Percentiles rank a stretch among this genome's conserved stretches.
Evolutionary conservation across 2,113 vertebrate species (phyloP).

Genomic region (Toxotes chatareus): DNA sequence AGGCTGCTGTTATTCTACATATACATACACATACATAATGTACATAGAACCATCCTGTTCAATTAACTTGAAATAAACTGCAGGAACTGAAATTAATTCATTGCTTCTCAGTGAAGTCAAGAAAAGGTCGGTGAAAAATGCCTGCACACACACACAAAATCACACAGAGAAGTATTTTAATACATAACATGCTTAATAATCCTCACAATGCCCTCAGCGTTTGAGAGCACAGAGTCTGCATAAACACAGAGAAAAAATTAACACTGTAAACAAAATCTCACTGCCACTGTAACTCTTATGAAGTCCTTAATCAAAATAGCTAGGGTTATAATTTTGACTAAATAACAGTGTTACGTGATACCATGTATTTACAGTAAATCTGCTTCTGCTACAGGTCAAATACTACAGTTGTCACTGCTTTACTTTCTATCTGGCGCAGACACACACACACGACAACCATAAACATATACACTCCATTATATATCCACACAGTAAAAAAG

Average conservation of each 20-base stretch:
- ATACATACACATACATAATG: background rate
- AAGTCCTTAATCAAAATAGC: conserved; percentile 9
- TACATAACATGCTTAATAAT: conserved; percentile 18
- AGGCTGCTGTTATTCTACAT: background rate
- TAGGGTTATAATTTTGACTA: background rate
- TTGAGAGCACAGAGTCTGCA: background rate
- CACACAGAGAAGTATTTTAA: background rate
- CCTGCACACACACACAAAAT: background rate
- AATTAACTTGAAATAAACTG: conserved; percentile 9
- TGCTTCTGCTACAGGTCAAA: background rate
- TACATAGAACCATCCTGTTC: background rate
- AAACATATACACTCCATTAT: background rate
- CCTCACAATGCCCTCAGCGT: background rate
- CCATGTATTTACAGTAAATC: background rate
- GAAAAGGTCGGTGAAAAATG: conserved; percentile 15
- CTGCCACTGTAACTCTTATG: conserved; percentile 2
- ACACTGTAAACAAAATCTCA: background rate
- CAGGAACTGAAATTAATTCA: conserved; percentile 14
- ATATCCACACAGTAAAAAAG: conserved; percentile 7
- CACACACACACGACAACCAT: background rate
- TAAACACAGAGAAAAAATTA: conserved; percentile 6
- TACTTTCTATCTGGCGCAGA: background rate
- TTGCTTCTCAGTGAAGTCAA: background rate
- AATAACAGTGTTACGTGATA: background rate
- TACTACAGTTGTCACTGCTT: background rate